Evolutionary conservation across 2,113 vertebrate genomes (phyloP).

Genomic region (Eubucco bourcierii): DNA sequence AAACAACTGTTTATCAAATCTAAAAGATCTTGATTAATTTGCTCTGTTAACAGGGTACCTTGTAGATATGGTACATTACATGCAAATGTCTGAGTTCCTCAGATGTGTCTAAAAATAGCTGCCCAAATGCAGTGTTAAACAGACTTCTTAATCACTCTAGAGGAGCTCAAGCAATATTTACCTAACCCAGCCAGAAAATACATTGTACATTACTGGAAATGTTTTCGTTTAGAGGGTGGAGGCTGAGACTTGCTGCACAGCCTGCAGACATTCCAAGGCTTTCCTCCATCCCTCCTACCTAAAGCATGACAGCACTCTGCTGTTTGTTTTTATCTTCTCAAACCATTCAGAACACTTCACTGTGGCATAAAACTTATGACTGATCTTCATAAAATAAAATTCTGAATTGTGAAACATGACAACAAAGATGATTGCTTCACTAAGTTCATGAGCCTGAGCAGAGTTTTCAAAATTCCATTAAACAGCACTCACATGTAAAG

Average conservation of each 20-base stretch:
- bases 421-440: not conserved
- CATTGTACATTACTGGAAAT: fast-evolving
- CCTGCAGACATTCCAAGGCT: not conserved
- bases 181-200: not conserved
- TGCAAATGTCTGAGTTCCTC: not conserved
- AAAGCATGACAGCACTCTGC: not conserved
- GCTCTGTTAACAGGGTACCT: not conserved
- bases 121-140: fast-evolving
- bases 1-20: not conserved
- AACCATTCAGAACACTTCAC: not conserved
- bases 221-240: not conserved
- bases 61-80: fast-evolving
- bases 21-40: not conserved
- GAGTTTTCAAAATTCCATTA: not conserved
- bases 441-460: not conserved
- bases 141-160: not conserved
- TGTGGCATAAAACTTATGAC: not conserved
- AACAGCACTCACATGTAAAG: not conserved
- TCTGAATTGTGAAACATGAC: not conserved
- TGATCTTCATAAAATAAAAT: not conserved
- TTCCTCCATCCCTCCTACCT: not conserved
- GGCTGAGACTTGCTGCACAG: not conserved
- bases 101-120: fast-evolving
- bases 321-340: not conserved
- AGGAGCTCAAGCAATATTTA: not conserved